These are phyloP conservation scores for Trochalopteron elliotii DNA, from an alignment of 2,113 vertebrate genomes.

Conservation along the genomic window DNA sequence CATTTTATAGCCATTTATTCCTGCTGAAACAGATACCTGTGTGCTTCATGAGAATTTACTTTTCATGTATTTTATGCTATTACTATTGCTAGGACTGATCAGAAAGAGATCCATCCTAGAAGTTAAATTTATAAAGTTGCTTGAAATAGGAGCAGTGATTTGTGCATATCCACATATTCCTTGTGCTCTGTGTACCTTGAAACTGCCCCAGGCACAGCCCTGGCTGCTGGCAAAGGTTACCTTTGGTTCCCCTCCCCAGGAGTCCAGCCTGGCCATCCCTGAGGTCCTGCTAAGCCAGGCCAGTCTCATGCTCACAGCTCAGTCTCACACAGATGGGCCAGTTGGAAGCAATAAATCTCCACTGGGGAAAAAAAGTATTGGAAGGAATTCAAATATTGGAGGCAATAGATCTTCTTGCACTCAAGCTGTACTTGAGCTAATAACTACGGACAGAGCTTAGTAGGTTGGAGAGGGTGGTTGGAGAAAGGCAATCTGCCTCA, in stretches of 20 bases:
- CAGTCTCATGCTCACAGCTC: neutral
- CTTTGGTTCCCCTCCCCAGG: neutral
- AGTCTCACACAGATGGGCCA: neutral
- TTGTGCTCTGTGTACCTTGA: neutral
- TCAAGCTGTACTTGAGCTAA: neutral
- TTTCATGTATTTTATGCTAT: neutral
- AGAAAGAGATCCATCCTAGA: neutral
- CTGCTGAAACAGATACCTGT: neutral
- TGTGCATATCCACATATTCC: neutral
- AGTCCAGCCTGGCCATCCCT: neutral
- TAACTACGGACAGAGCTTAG: neutral
- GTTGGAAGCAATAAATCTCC: neutral
- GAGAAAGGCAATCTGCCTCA: neutral
- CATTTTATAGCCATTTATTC: neutral
- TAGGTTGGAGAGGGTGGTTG: neutral
- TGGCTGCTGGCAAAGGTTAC: neutral
- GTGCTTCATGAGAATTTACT: neutral
- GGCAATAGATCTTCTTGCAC: neutral
- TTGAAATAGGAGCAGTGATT: neutral
- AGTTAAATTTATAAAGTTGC: neutral
- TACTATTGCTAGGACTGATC: neutral
- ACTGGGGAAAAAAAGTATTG: neutral
- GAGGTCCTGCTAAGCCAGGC: neutral
- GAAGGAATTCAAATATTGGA: conserved; percentile 1
- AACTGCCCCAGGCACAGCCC: neutral